A percentile compares a stretch with the other conserved stretches of the same genome.
Evolutionary conservation across 1,140 invertebrate species (phyloP).

Genomic region (Sminthurides bifidus): DNA sequence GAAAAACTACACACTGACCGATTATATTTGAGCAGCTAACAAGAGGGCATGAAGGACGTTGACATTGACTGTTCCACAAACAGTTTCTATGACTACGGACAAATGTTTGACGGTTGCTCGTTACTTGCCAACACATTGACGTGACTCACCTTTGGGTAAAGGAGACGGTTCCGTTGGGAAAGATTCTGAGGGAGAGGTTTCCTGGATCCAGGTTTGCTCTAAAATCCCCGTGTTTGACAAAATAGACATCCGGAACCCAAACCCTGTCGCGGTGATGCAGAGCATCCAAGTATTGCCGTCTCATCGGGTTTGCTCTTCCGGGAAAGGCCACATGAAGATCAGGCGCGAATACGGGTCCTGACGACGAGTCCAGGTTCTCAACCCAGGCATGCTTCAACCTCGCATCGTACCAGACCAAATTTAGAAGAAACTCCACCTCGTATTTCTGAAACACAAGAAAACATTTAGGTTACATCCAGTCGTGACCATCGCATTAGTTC

Average conservation of each 20-base stretch:
- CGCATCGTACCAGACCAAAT: conserved; percentile 83
- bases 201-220: conserved; percentile 80
- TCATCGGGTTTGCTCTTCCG: conserved; percentile 36
- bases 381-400: conserved; percentile 70
- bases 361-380: conserved; percentile 33
- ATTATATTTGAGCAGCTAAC: too few relatives aligned
- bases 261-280: conserved; percentile 79
- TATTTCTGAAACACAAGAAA: conserved; percentile 60
- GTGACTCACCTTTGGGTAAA: conserved; percentile 64
- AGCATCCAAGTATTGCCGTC: conserved; percentile 74
- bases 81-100: too few relatives aligned
- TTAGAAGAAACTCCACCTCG: conserved; percentile 80
- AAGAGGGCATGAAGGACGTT: too few relatives aligned
- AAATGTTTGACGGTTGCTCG: too few relatives aligned
- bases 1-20: too few relatives aligned
- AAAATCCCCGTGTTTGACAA: conserved; percentile 90
- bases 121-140: too few relatives aligned
- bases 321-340: conserved; percentile 18
- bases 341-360: conserved; percentile 9
- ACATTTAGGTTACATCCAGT: background rate
- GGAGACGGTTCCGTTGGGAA: conserved; percentile 79
- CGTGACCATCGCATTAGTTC: background rate
- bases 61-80: too few relatives aligned
- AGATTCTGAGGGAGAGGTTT: conserved; percentile 79
- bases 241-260: conserved; percentile 86